These are phyloP conservation scores for Setipinna tenuifilis DNA, from an alignment of 2,797 vertebrate species.

Conservation along the genomic window DNA sequence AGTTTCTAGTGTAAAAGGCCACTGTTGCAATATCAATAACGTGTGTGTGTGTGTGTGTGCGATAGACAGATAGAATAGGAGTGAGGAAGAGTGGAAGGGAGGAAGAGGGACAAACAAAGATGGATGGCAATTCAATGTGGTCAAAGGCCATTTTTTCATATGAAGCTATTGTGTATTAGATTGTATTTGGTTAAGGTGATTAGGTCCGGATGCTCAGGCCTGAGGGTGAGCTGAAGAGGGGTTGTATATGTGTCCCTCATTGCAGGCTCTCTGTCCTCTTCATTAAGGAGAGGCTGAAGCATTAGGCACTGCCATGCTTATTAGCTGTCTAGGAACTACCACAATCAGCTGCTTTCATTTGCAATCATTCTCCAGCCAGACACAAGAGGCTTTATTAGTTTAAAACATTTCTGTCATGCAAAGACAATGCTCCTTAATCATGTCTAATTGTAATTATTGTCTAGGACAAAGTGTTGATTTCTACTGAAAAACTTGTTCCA, in stretches of 20 bases:
- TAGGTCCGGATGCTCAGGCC: neutral
- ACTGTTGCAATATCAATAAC: neutral
- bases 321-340: too few species aligned
- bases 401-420: neutral
- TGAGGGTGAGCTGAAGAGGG: neutral
- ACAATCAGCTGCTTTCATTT: too few species aligned
- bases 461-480: neutral
- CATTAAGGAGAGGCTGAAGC: too few species aligned
- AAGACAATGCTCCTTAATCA: neutral
- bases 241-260: too few species aligned
- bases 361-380: too few species aligned
- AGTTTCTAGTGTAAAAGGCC: neutral
- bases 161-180: neutral
- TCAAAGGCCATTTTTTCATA: neutral
- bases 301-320: too few species aligned
- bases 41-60: conserved; percentile 30
- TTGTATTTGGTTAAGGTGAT: neutral
- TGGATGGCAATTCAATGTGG: neutral
- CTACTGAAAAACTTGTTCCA: neutral
- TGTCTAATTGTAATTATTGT: neutral
- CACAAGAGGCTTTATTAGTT: neutral
- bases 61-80: neutral
- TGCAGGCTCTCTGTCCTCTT: too few species aligned
- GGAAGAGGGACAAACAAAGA: neutral
- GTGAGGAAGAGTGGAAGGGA: neutral